phyloP scores from a whole-genome alignment of 2,113 vertebrate species.

The Ageneiosus marmoratus region DNA sequence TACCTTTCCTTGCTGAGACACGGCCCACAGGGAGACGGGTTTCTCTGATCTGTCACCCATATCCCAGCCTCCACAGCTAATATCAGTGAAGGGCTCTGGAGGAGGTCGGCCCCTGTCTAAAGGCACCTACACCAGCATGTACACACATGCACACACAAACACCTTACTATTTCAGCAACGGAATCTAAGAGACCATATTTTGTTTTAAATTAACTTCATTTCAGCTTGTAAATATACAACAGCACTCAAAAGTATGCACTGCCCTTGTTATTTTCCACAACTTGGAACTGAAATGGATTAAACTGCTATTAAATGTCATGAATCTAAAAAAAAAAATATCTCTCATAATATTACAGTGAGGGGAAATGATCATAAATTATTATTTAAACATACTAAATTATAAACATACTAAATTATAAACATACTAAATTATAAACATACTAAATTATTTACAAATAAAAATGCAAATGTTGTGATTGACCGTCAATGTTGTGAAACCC shows the following conservation, averaged over 20 bases:
- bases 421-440: too few relatives aligned
- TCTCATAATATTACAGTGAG: not conserved
- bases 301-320: not conserved
- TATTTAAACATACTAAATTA: too few relatives aligned
- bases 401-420: too few relatives aligned
- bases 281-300: not conserved
- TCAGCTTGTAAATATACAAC: not conserved
- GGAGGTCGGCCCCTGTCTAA: conserved; percentile 60
- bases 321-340: not conserved
- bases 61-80: conserved; percentile 92
- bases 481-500: too few relatives aligned
- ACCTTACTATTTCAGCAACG: not conserved
- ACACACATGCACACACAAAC: not conserved
- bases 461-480: not conserved
- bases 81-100: conserved; percentile 86
- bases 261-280: not conserved
- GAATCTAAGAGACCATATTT: not conserved
- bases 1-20: conserved; percentile 94
- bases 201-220: too few relatives aligned
- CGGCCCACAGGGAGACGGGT: conserved; percentile 88
- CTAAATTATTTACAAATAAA: too few relatives aligned
- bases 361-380: not conserved
- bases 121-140: conserved; percentile 38
- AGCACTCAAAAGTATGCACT: not conserved
- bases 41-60: conserved; percentile 84